Conservation (phyloP, 2,888 invertebrate genomes). For the Nymphalis c-album region DNA sequence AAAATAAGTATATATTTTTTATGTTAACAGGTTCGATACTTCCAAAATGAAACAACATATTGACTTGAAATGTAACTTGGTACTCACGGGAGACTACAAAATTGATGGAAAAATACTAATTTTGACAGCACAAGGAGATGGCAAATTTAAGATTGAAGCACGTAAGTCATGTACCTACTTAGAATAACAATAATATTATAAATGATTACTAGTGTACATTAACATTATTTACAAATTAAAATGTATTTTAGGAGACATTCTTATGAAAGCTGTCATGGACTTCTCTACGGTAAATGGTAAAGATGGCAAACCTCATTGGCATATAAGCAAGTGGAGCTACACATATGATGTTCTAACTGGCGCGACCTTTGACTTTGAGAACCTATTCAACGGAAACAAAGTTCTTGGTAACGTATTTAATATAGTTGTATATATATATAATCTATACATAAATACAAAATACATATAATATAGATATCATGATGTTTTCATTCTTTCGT, state of each 20-base stretch:
- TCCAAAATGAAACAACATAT: constrained; percentile 53
- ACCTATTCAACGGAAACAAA: constrained; percentile 71
- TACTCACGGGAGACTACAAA: constrained; percentile 59
- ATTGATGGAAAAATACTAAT: constrained; percentile 60
- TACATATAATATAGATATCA: neutral
- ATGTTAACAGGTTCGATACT: constrained; percentile 51
- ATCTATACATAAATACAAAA: neutral
- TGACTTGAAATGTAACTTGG: constrained; percentile 57
- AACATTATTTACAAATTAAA: neutral
- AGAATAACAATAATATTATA: no score
- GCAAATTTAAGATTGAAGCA: constrained; percentile 63
- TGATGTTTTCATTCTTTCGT: no score
- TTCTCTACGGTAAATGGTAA: constrained; percentile 51
- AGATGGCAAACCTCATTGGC: constrained; percentile 69
- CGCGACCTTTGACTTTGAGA: constrained; percentile 62
- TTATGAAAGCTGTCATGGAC: constrained; percentile 55
- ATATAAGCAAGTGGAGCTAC: constrained; percentile 58
- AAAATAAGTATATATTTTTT: no score
- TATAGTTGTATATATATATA: neutral
- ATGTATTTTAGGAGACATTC: constrained; percentile 56
- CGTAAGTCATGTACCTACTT: constrained; percentile 51
- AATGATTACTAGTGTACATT: no score
- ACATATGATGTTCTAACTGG: constrained; percentile 57
- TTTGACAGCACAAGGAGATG: constrained; percentile 62
- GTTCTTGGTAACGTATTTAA: constrained; percentile 51